Evolutionary conservation across 1,140 invertebrate genomes (phyloP).

Genomic region (Onthophagus taurus): DNA sequence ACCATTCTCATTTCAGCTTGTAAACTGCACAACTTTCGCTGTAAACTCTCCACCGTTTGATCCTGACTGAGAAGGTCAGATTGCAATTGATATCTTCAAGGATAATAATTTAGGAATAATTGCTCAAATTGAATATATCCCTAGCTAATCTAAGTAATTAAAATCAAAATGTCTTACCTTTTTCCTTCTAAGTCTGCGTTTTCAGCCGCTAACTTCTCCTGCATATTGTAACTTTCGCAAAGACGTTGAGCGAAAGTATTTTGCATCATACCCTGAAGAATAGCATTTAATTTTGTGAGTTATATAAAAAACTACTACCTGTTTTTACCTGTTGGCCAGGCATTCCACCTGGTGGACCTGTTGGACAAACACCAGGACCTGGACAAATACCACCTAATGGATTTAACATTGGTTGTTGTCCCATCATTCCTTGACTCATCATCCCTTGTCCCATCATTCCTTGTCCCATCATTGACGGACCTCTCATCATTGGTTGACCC

Average conservation of each 20-base stretch:
- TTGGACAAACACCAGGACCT: too few species aligned
- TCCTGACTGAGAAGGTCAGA: slow-evolving; percentile 41
- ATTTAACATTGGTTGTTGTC: too few species aligned
- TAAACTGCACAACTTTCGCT: slow-evolving; percentile 39
- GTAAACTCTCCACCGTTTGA: slow-evolving; percentile 38
- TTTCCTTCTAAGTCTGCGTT: slow-evolving; percentile 51
- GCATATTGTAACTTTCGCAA: slow-evolving; percentile 49
- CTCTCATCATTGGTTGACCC: too few species aligned
- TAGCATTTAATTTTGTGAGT: too few species aligned
- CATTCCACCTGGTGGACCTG: neutral
- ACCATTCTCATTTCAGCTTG: slow-evolving; percentile 38
- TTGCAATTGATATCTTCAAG: slow-evolving; percentile 39
- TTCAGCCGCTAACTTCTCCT: slow-evolving; percentile 50
- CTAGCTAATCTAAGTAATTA: neutral
- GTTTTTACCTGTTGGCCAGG: too few species aligned
- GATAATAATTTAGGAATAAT: too few species aligned
- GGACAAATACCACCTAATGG: too few species aligned
- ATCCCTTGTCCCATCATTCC: too few species aligned
- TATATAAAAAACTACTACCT: neutral
- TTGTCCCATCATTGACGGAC: too few species aligned
- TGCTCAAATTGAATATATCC: neutral
- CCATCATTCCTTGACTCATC: too few species aligned
- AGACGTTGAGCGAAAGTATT: slow-evolving; percentile 38
- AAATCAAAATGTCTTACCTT: slow-evolving; percentile 35
- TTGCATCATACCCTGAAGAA: slow-evolving; percentile 18